Conservation (phyloP, 2,113 vertebrate species). For the Misgurnus mizolepis region DNA sequence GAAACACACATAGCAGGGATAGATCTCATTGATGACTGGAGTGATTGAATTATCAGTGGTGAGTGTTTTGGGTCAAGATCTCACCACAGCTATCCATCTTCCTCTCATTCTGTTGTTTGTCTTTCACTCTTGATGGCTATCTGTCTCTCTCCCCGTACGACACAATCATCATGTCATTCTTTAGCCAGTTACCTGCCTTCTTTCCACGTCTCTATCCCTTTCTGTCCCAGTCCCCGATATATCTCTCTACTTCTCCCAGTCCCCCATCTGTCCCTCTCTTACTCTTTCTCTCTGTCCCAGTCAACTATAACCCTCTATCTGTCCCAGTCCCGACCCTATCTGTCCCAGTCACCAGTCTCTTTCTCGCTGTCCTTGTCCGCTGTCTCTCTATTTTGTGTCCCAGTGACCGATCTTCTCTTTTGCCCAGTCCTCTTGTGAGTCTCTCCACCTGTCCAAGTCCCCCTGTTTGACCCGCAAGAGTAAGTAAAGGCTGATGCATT, state of each 20-base stretch:
- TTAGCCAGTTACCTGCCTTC: not conserved
- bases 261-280: not conserved
- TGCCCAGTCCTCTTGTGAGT: too few relatives aligned
- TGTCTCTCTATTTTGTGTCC: too few relatives aligned
- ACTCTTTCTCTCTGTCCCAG: not conserved
- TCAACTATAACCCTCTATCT: not conserved
- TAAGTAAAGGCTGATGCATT: conserved; percentile 72
- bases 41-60: conserved; percentile 64
- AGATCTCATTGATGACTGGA: conserved; percentile 62
- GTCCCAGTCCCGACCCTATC: not conserved
- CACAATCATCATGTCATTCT: not conserved
- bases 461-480: conserved; percentile 61
- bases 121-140: conserved; percentile 19
- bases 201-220: not conserved
- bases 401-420: too few relatives aligned
- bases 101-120: conserved; percentile 50
- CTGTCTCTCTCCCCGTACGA: not conserved
- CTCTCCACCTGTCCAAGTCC: too few relatives aligned
- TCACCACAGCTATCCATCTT: conserved; percentile 21
- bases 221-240: not conserved
- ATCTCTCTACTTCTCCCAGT: not conserved
- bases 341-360: not conserved
- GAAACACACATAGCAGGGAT: conserved; percentile 22
- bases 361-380: not conserved
- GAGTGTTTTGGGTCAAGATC: conserved; percentile 55